Conservation (phyloP, 2,888 invertebrate genomes). For the Thecophora atra region DNA sequence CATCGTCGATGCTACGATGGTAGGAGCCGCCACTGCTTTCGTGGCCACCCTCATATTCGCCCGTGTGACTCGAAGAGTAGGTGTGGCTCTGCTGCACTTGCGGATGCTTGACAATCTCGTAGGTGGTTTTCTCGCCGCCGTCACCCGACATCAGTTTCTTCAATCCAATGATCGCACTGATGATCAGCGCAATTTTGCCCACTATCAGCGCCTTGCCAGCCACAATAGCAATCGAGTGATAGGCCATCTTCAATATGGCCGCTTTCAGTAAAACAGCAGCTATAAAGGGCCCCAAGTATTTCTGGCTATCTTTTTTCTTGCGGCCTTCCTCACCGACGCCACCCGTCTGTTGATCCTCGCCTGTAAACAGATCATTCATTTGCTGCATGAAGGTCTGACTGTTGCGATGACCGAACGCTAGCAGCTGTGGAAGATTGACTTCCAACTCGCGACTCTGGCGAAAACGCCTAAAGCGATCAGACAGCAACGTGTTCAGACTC, state of each 20-base stretch:
- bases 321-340: conserved; percentile 62
- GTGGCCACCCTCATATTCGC: conserved; percentile 71
- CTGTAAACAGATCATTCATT: conserved; percentile 64
- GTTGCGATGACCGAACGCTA: conserved; percentile 67
- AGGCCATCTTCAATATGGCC: conserved; percentile 77
- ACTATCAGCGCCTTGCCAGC: conserved; percentile 84
- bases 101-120: conserved; percentile 88
- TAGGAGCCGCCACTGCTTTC: conserved; percentile 70
- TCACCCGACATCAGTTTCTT: conserved; percentile 80
- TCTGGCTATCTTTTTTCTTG: conserved; percentile 70
- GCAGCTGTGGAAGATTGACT: conserved; percentile 67
- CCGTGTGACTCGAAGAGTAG: conserved; percentile 75
- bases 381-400: conserved; percentile 56
- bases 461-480: conserved; percentile 70
- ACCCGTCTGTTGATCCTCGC: conserved; percentile 52
- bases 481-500: conserved; percentile 71
- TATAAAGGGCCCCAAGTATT: conserved; percentile 74
- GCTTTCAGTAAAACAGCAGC: conserved; percentile 78
- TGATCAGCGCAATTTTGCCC: conserved; percentile 83
- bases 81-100: conserved; percentile 81
- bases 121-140: conserved; percentile 80
- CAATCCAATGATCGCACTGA: conserved; percentile 81
- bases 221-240: conserved; percentile 78
- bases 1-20: conserved; percentile 71
- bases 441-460: conserved; percentile 72